A percentile compares a stretch with the other conserved stretches of the same genome.
Conservation (phyloP, 1,140 invertebrate species). For the Steinernema khuongi region DNA sequence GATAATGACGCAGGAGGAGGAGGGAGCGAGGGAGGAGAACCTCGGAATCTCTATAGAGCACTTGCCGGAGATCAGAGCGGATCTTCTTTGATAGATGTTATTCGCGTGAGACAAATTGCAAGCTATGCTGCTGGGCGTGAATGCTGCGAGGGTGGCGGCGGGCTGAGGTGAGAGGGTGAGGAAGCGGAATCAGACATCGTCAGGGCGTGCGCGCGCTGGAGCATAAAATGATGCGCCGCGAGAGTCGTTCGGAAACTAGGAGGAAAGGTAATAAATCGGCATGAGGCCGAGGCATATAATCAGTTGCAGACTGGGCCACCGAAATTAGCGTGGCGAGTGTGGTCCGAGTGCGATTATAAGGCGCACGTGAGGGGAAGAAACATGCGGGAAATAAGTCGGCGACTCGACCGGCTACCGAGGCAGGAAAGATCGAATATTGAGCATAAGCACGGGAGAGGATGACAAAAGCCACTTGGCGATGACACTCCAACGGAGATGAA, state of each 20-base stretch:
- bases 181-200: constrained; percentile 3
- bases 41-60: neutral
- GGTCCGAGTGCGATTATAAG: neutral
- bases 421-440: constrained; percentile 9
- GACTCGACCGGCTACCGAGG: neutral
- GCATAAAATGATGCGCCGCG: neutral
- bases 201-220: neutral
- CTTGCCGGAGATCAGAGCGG: neutral
- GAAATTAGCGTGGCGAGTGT: neutral
- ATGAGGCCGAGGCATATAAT: neutral
- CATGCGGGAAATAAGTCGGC: neutral
- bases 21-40: neutral
- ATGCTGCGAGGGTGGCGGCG: neutral
- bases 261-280: neutral
- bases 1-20: no score
- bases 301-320: neutral
- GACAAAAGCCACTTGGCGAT: constrained; percentile 3
- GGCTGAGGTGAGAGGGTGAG: neutral
- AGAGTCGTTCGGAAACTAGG: neutral
- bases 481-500: constrained; percentile 10
- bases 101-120: constrained; percentile 16
- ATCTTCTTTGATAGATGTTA: constrained; percentile 1
- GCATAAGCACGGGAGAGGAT: neutral
- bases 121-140: neutral
- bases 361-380: no score